phyloP scores from a whole-genome alignment of 2,888 invertebrate species.

The Archips crataeganus region DNA sequence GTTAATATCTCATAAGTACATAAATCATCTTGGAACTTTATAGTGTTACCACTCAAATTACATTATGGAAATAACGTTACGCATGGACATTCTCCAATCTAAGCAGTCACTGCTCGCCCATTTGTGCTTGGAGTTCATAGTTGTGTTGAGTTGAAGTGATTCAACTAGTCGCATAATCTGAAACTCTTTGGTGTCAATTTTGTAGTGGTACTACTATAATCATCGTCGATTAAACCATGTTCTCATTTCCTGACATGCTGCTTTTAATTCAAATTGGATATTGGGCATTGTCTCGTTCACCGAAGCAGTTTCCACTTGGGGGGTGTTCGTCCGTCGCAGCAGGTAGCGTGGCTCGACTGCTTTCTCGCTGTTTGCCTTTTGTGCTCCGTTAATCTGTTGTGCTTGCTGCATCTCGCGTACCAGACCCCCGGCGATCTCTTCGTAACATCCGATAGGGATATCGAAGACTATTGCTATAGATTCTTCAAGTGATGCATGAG shows the following conservation, averaged over 20 bases:
- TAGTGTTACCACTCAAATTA: constrained; percentile 33
- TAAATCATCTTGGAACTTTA: constrained; percentile 23
- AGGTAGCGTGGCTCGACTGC: constrained; percentile 93
- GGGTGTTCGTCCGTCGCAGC: constrained; percentile 88
- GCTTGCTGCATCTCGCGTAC: constrained; percentile 88
- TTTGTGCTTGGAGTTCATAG: background rate
- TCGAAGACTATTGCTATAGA: constrained; percentile 72
- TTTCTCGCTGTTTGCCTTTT: constrained; percentile 88
- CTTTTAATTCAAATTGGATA: constrained; percentile 75
- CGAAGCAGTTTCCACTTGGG: constrained; percentile 83
- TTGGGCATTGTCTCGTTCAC: constrained; percentile 61
- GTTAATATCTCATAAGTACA: constrained; percentile 25
- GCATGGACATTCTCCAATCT: background rate
- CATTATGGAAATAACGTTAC: background rate
- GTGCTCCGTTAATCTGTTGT: constrained; percentile 88
- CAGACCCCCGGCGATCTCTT: constrained; percentile 57
- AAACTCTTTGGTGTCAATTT: constrained; percentile 5
- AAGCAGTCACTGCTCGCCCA: background rate
- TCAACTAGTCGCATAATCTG: background rate
- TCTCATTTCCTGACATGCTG: constrained; percentile 83
- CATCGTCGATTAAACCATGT: constrained; percentile 54
- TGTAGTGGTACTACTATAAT: constrained; percentile 35
- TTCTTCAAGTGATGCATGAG: constrained; percentile 60
- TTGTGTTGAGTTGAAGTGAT: background rate
- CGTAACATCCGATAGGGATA: constrained; percentile 67